Percentiles rank a stretch among this genome's conserved stretches.
phyloP scores from a whole-genome alignment of 2,113 vertebrate genomes.

The Semnornis frantzii region DNA sequence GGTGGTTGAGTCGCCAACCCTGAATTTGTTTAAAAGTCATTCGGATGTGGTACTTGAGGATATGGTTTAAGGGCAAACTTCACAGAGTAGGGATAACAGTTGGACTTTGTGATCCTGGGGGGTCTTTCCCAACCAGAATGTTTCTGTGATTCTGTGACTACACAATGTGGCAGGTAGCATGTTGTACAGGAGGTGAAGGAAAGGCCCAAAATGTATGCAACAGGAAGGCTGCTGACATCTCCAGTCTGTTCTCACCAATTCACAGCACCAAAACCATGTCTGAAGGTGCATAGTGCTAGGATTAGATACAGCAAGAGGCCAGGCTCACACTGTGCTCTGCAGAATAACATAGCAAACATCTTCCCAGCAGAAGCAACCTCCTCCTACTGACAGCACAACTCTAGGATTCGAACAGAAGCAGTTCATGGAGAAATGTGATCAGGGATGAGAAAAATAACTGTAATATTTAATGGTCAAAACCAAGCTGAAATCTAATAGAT shows the following conservation, averaged over 20 bases:
- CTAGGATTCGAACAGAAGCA: not conserved
- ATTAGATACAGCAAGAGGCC: not conserved
- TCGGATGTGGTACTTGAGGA: too few species aligned
- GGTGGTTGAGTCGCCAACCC: too few species aligned
- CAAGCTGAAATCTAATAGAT: not conserved
- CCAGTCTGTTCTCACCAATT: rapidly evolving
- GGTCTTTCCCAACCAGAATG: too few species aligned
- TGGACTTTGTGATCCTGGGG: too few species aligned
- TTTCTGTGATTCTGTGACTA: not conserved
- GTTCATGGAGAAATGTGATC: not conserved
- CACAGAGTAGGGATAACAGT: too few species aligned
- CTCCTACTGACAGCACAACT: not conserved
- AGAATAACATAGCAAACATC: not conserved
- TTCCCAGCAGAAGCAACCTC: not conserved
- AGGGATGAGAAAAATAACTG: not conserved
- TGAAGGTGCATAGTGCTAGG: not conserved
- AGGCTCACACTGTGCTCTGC: not conserved
- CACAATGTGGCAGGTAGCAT: rapidly evolving
- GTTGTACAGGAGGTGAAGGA: not conserved
- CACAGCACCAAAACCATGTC: not conserved
- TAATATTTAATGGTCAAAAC: not conserved
- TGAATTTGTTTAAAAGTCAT: too few species aligned
- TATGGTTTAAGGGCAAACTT: too few species aligned
- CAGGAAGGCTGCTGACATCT: not conserved
- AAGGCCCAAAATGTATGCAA: rapidly evolving